A percentile compares a stretch with the other conserved stretches of the same genome.
Conservation (phyloP, 2,888 invertebrate species). For the Corbicula japonica region DNA sequence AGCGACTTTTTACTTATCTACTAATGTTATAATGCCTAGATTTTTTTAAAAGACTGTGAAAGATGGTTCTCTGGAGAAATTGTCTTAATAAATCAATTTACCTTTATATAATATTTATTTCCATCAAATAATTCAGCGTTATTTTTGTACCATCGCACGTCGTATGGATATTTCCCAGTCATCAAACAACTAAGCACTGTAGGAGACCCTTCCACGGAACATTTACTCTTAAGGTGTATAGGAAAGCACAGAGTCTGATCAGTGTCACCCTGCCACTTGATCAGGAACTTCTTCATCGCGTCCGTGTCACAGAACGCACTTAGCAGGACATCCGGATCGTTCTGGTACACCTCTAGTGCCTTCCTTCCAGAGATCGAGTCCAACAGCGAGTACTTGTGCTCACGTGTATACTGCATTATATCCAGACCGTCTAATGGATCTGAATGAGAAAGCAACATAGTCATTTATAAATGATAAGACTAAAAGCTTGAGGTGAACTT, state of each 20-base stretch:
- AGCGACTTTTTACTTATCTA: too few relatives aligned
- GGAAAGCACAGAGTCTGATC: conserved; percentile 63
- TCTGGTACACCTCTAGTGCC: conserved; percentile 12
- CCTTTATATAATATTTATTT: conserved; percentile 56
- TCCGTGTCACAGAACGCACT: conserved; percentile 42
- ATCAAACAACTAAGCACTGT: conserved; percentile 64
- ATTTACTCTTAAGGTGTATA: conserved; percentile 70
- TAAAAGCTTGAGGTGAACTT: too few relatives aligned
- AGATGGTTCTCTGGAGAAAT: too few relatives aligned
- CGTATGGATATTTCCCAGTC: conserved; percentile 60
- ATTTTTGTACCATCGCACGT: conserved; percentile 68
- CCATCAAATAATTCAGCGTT: conserved; percentile 61
- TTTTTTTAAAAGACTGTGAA: too few relatives aligned
- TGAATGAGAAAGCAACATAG: too few relatives aligned
- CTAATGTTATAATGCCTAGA: too few relatives aligned
- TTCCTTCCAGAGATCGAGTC: conserved; percentile 49
- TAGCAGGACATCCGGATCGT: conserved; percentile 48
- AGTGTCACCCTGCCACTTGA: conserved; percentile 60
- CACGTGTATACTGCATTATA: conserved; percentile 8
- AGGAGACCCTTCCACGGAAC: conserved; percentile 62
- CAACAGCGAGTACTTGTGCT: conserved; percentile 35
- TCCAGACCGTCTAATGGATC: conserved; percentile 19
- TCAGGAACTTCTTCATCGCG: conserved; percentile 56
- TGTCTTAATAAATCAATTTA: too few relatives aligned
- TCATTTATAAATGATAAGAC: too few relatives aligned